phyloP scores from a whole-genome alignment of 2,888 invertebrate species.

The Volucella inflata region DNA sequence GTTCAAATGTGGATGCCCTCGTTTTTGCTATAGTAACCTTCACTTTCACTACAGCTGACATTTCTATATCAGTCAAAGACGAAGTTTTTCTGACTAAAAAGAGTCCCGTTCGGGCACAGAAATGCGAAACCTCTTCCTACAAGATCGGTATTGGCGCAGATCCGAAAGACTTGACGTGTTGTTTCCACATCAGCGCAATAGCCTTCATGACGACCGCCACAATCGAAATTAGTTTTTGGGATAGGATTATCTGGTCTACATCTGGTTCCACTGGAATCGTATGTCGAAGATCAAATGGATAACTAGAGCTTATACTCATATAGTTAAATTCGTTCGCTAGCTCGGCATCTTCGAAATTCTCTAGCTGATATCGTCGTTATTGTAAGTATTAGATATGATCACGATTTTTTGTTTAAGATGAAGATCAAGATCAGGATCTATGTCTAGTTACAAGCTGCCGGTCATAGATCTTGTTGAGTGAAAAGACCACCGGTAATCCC shows the following conservation, averaged over 20 bases:
- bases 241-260: constrained; percentile 84
- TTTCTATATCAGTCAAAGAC: constrained; percentile 86
- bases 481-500: too few relatives aligned
- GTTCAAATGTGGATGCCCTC: constrained; percentile 81
- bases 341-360: constrained; percentile 81
- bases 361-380: constrained; percentile 49
- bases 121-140: constrained; percentile 85
- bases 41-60: constrained; percentile 84
- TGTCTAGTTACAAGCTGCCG: too few relatives aligned
- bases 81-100: constrained; percentile 85
- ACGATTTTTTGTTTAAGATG: too few relatives aligned
- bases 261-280: constrained; percentile 87
- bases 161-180: constrained; percentile 85
- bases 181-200: constrained; percentile 85
- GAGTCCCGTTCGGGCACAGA: constrained; percentile 86
- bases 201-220: constrained; percentile 84
- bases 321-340: constrained; percentile 79
- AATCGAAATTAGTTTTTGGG: constrained; percentile 85
- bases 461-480: too few relatives aligned
- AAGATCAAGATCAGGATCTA: too few relatives aligned
- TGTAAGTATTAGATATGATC: too few relatives aligned
- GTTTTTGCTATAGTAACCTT: constrained; percentile 84
- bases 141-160: constrained; percentile 84
- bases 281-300: constrained; percentile 80
- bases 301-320: constrained; percentile 77